phyloP scores from a whole-genome alignment of 2,797 vertebrate genomes.

The Trichosurus vulpecula region DNA sequence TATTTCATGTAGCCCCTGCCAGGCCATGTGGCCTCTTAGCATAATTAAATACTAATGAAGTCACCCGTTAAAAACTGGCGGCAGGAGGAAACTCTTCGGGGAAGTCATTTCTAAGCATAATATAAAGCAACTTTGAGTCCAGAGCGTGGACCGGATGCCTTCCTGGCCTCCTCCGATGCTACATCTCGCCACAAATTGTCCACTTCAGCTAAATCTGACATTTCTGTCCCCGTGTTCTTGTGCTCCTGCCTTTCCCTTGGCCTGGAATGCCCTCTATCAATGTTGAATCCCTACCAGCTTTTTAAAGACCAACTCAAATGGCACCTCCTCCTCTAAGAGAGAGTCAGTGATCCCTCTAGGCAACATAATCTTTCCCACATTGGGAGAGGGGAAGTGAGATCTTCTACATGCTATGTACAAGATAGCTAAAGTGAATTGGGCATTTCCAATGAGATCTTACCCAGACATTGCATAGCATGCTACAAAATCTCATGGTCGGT shows the following conservation, averaged over 20 bases:
- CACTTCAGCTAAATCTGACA: neutral
- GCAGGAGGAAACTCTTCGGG: conserved; percentile 42
- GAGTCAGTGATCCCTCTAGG: neutral
- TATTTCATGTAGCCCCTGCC: conserved; percentile 6
- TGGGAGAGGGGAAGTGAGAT: neutral
- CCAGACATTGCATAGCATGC: neutral
- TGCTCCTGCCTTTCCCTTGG: neutral
- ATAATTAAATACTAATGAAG: conserved; percentile 21
- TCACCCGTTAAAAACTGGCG: neutral
- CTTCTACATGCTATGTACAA: neutral
- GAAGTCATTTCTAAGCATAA: conserved; percentile 9
- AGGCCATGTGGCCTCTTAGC: neutral
- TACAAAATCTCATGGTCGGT: neutral
- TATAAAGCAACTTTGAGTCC: too few species aligned
- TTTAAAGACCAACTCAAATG: neutral
- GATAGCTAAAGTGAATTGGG: neutral
- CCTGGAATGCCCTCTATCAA: neutral
- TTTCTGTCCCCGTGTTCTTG: neutral
- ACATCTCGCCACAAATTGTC: neutral
- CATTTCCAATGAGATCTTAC: neutral
- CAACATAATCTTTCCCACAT: neutral
- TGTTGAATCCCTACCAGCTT: neutral
- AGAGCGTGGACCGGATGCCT: neutral
- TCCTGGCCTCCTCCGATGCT: neutral
- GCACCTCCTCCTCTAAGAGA: neutral